Evolutionary conservation across 1,140 invertebrate genomes (phyloP).

Genomic region (Hypothenemus hampei): DNA sequence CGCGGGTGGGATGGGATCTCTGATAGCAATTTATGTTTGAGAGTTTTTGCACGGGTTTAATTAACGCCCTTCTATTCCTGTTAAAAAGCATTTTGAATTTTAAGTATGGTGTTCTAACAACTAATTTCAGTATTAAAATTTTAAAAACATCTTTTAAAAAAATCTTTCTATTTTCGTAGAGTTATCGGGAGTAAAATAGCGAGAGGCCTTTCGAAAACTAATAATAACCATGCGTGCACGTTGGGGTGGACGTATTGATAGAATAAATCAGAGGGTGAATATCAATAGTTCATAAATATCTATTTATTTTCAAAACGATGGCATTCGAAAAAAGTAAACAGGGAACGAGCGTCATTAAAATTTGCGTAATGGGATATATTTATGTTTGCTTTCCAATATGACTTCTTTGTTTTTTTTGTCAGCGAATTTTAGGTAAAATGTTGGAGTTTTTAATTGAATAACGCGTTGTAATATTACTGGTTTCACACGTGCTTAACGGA

Average conservation of each 20-base stretch:
- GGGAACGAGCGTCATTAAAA: conserved; percentile 4
- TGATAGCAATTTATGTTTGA: conserved; percentile 7
- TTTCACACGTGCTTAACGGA: too few species aligned
- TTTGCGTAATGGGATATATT: conserved; percentile 1
- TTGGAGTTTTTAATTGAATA: too few species aligned
- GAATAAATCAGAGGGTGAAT: conserved; percentile 25
- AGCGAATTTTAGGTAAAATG: too few species aligned
- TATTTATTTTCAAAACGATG: conserved; percentile 19
- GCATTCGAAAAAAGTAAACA: conserved; percentile 17
- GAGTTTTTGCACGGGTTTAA: conserved; percentile 17
- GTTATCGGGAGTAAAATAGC: conserved; percentile 6
- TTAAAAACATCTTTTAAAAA: too few species aligned
- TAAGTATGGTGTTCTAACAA: too few species aligned
- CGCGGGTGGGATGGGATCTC: conserved; percentile 3
- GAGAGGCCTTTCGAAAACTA: conserved; percentile 13
- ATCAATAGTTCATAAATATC: conserved; percentile 27
- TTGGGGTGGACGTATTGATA: conserved; percentile 9
- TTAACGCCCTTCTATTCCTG: too few species aligned
- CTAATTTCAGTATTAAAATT: too few species aligned
- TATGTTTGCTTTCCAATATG: too few species aligned
- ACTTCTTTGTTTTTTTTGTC: too few species aligned
- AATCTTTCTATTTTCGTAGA: too few species aligned
- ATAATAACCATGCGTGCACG: not conserved
- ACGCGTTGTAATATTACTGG: too few species aligned
- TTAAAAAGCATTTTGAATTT: too few species aligned